A percentile compares a stretch with the other conserved stretches of the same genome.
These are phyloP conservation scores for Eueides isabella DNA, from an alignment of 1,140 invertebrate species.

Conservation along the genomic window DNA sequence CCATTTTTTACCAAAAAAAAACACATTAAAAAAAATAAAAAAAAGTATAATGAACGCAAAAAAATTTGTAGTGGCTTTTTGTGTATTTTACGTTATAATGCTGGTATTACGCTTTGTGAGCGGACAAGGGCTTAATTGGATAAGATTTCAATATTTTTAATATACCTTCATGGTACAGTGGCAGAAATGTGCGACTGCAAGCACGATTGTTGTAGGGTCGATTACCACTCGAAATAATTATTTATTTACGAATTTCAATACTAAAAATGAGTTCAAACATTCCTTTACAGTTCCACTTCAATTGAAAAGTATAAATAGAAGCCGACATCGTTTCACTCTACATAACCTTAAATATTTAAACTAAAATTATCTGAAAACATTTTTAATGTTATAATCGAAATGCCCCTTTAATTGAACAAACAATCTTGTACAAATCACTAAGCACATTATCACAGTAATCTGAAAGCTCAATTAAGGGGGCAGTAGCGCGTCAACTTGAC, in stretches of 20 bases:
- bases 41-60: not conserved
- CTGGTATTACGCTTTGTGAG: not conserved
- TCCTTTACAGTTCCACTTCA: no score
- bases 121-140: not conserved
- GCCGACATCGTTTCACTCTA: no score
- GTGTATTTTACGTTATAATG: slow-evolving; percentile 1
- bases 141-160: not conserved
- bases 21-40: not conserved
- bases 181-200: no score
- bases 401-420: not conserved
- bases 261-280: no score
- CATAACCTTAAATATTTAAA: no score
- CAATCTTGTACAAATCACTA: slow-evolving; percentile 30
- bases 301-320: no score
- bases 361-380: not conserved
- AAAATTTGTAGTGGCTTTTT: not conserved
- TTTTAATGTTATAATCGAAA: not conserved
- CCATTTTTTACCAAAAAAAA: slow-evolving; percentile 20
- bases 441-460: slow-evolving; percentile 34
- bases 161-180: no score
- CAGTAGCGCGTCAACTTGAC: slow-evolving; percentile 23
- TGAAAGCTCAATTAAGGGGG: slow-evolving; percentile 32
- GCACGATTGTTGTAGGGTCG: no score
- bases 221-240: no score
- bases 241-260: no score